A percentile compares a stretch with the other conserved stretches of the same genome.
Conservation (phyloP, 2,797 vertebrate genomes). For the Serranus cabrilla region DNA sequence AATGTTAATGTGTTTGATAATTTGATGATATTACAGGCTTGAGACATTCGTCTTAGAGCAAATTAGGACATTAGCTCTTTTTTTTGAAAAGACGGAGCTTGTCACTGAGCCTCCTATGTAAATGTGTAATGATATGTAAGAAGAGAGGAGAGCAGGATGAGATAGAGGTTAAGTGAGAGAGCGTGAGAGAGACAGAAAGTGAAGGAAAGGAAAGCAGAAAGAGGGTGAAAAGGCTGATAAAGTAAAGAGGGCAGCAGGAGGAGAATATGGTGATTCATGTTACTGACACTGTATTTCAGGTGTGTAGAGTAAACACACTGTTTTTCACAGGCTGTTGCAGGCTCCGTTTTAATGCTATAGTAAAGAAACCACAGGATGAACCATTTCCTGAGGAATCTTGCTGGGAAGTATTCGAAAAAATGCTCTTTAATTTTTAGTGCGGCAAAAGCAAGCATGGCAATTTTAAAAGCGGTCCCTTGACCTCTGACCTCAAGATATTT, state of each 20-base stretch:
- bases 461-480: too few species aligned
- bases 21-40: conserved; percentile 56
- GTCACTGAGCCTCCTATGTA: conserved; percentile 42
- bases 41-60: conserved; percentile 48
- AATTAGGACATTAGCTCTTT: conserved; percentile 63
- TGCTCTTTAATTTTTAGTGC: too few species aligned
- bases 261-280: conserved; percentile 14
- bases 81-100: conserved; percentile 28
- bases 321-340: too few species aligned
- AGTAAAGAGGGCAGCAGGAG: conserved; percentile 30
- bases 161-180: conserved; percentile 43
- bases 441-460: too few species aligned
- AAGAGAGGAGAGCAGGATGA: conserved; percentile 52
- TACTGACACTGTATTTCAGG: conserved; percentile 10
- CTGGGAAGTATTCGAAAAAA: too few species aligned
- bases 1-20: conserved; percentile 58
- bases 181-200: conserved; percentile 36
- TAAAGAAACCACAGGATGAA: too few species aligned
- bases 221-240: background rate
- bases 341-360: too few species aligned
- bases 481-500: too few species aligned
- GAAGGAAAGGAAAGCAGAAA: conserved; percentile 18
- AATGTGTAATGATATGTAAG: conserved; percentile 55
- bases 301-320: background rate
- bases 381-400: too few species aligned